Conservation (phyloP, 2,113 vertebrate genomes). For the Carollia perspicillata region DNA sequence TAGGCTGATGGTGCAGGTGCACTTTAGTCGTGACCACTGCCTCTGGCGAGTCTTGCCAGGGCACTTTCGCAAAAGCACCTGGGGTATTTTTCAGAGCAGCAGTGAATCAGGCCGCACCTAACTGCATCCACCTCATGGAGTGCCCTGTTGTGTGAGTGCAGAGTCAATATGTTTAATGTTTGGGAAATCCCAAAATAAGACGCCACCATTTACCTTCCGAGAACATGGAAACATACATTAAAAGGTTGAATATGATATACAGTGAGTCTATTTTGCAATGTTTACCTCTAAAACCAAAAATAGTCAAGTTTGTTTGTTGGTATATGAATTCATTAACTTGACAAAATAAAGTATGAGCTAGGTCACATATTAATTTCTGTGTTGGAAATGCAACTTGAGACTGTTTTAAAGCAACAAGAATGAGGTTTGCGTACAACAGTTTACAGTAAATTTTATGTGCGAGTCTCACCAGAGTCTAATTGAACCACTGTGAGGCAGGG, state of each 20-base stretch:
- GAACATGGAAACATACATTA: neutral
- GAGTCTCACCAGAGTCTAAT: neutral
- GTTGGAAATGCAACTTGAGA: neutral
- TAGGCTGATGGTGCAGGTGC: neutral
- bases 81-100: neutral
- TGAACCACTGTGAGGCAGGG: neutral
- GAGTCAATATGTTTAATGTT: neutral
- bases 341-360: neutral
- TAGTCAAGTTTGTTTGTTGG: neutral
- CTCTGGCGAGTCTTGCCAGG: neutral
- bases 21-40: conserved; percentile 13
- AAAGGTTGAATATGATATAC: neutral
- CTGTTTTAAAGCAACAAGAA: neutral
- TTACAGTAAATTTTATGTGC: neutral
- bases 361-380: neutral
- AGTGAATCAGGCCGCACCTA: neutral
- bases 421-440: neutral
- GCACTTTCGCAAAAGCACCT: neutral
- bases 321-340: neutral
- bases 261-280: neutral
- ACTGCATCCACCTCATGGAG: too few relatives aligned
- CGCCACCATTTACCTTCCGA: neutral
- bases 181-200: neutral
- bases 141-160: neutral
- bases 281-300: neutral